Evolutionary conservation across 2,113 vertebrate species (phyloP).

Genomic region (Tyto alba): DNA sequence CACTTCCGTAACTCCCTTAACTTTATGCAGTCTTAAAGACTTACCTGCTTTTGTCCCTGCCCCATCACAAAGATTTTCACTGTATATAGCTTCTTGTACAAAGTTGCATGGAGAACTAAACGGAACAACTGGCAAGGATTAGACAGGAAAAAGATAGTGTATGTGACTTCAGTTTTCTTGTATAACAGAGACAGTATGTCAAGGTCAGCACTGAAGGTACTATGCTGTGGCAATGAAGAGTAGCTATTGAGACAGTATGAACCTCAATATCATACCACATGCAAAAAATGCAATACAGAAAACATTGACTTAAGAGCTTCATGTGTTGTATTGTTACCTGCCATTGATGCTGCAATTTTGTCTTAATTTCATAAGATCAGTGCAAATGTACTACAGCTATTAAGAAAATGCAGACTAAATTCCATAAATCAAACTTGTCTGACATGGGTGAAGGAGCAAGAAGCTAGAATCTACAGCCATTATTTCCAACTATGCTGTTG

Average conservation of each 20-base stretch:
- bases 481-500: not conserved
- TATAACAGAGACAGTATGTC: not conserved
- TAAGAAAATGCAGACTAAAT: not conserved
- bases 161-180: not conserved
- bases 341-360: not conserved
- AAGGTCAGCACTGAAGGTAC: not conserved
- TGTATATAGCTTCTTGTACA: not conserved
- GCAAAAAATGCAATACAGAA: not conserved
- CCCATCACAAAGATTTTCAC: not conserved
- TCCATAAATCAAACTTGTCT: not conserved
- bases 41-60: not conserved
- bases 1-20: not conserved
- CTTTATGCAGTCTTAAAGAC: not conserved
- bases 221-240: not conserved
- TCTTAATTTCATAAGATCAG: not conserved
- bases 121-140: not conserved
- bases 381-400: not conserved
- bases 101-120: not conserved
- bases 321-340: not conserved
- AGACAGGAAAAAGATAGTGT: not conserved
- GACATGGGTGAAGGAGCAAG: not conserved
- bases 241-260: not conserved
- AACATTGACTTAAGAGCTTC: not conserved
- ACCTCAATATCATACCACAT: rapidly evolving
- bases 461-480: not conserved